Evolutionary conservation across 2,888 invertebrate species (phyloP), one percentile per base, ranked within the genome.

Genomic region (Leucophenga maculata): DNA sequence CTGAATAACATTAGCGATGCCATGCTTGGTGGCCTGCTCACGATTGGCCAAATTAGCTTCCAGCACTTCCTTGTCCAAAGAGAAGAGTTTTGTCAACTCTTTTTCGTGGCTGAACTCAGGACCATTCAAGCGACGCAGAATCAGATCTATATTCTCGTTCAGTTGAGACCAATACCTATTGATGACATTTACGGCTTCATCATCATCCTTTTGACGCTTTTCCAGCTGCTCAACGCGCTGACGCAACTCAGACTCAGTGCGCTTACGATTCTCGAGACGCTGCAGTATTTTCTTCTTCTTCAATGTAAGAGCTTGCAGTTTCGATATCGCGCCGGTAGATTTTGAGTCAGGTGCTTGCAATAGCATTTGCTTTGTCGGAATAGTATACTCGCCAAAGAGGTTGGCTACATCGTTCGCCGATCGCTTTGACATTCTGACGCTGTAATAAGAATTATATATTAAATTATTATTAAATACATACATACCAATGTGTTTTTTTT

Each of bases 91-190:
- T 89, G 97, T 95, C 59, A 99, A 91, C 89, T 97, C 97, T 89
- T 95, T 97, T 89, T 98, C 98, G 91, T 97, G 97, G 97, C 14
- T n/a, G n/a, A n/a, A n/a, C n/a, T 97, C 97, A 89, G 98, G 98
- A 0, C 97, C 97, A 91, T 99, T 98, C 90, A 99, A 98, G 75
- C 98, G 91, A 87, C 98, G 98, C 75, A 99, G 89, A 69, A 99
- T 89, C 14, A 99, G 95, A 76, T 98, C 91, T 77, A 98, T 96
- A 88, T 99, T 98, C 90, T 99, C 99, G 90, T 99, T 99, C 32
- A 99, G 90, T 88, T 97, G 94, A 89, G 97, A 97, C 97, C 97
- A 98, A 88, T 97, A 97, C 52, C 98, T 92, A 90, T 99, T 99
- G 9, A 99, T 97, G 67, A 98, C 97, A 90, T 97, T 98, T 6